Evolutionary conservation across 2,113 vertebrate genomes (phyloP), one percentile per base, ranked within the genome.

Genomic region (Lethenteron reissneri): DNA sequence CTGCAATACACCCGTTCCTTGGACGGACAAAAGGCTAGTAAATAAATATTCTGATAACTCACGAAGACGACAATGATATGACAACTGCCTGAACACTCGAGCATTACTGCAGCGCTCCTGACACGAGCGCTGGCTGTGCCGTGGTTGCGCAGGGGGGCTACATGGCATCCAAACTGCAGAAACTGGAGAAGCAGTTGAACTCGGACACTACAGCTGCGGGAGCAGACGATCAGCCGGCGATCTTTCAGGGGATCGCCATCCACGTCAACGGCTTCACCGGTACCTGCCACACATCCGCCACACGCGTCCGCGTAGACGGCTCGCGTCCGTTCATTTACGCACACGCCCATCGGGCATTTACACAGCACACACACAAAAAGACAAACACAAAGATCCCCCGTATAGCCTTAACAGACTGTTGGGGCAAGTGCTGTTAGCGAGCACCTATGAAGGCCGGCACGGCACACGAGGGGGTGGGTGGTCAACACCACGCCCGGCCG

Each of bases 181-280:
- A 99, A 74, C 72, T 99, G 83, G 89, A 97, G 6, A 83, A 92
- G 78, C 94, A 99, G 59, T 99, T 97, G 78, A 84, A 80, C 74
- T 79, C 83, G 13, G 90, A 95, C 5, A 84, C 89, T 74, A 80
- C 83, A 74, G 73, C 83, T 75, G 86, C 92, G 75, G 85, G 85
- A 12, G 81, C 84, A 76, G 88, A 84, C 74, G 87, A 87, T 68
- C 88, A 84, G 58, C 77, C 75, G 12, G 81, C 81, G 70, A 95
- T 99, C 78, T 99, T 97, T 73, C 86, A 78, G 10, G 90, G 90
- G 71, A 88, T 99, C 13, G 81, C 91, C 71, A 95, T 99, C 82
- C 90, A 91, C 75, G 92, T 97, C 76, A 95, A 95, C 72, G 94
- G 94, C 75, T 88, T 91, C 77, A 99, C 94, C 85, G 89, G 92